These are phyloP conservation scores for Phrynocephalus vlangalii DNA, from an alignment of 2,797 vertebrate species.

Conservation along the genomic window DNA sequence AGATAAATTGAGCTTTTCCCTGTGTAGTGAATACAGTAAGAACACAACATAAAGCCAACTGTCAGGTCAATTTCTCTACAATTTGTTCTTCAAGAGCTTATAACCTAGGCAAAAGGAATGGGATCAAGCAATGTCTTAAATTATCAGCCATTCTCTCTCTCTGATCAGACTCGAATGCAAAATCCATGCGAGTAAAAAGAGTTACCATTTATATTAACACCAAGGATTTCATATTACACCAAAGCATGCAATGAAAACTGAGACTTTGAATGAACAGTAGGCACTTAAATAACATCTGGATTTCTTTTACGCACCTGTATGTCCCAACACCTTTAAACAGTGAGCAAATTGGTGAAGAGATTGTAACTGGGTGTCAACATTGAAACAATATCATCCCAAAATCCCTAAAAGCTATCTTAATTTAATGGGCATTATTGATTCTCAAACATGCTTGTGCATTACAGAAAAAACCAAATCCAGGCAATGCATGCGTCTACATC, in stretches of 20 bases:
- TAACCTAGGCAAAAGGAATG: not conserved
- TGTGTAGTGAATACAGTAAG: not conserved
- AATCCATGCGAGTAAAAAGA: not conserved
- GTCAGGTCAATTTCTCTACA: conserved; percentile 4
- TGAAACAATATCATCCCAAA: not conserved
- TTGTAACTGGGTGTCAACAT: not conserved
- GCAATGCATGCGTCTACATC: not conserved
- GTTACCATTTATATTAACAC: not conserved
- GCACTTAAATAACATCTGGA: not conserved
- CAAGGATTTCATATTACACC: not conserved
- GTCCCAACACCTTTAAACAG: not conserved
- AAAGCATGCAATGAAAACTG: not conserved
- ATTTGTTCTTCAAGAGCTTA: not conserved
- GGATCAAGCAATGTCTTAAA: not conserved
- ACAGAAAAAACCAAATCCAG: not conserved
- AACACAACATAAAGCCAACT: not conserved
- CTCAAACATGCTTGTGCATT: not conserved
- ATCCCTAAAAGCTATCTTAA: not conserved
- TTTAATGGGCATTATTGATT: not conserved
- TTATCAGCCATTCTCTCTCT: not conserved
- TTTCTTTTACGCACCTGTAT: not conserved
- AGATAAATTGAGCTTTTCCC: not conserved
- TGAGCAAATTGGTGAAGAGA: not conserved
- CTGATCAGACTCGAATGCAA: conserved; percentile 2
- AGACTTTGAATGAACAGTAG: not conserved